A percentile compares a stretch with the other conserved stretches of the same genome.
These are phyloP conservation scores for Sylvia borin DNA, from an alignment of 2,797 vertebrate genomes.

Conservation along the genomic window DNA sequence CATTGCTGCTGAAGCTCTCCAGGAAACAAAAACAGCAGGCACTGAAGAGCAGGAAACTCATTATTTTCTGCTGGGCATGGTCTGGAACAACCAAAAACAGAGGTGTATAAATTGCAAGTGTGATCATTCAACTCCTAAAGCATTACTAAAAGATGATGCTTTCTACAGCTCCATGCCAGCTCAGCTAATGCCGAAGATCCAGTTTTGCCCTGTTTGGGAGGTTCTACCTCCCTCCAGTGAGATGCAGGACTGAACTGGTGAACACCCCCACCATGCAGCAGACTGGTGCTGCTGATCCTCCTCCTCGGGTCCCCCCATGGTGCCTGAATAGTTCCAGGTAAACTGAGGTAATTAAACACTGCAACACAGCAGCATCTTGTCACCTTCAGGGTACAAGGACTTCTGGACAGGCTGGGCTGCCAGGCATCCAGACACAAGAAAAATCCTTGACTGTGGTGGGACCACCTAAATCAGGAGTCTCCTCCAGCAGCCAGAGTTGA, in stretches of 20 bases:
- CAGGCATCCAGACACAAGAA: background rate
- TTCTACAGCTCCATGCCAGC: background rate
- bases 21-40: background rate
- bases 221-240: fast-evolving
- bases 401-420: background rate
- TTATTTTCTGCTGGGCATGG: background rate
- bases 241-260: background rate
- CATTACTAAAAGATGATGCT: background rate
- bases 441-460: background rate
- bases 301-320: fast-evolving
- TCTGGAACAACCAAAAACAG: background rate
- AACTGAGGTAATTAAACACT: background rate
- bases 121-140: background rate
- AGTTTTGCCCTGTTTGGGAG: background rate
- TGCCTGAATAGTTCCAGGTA: background rate
- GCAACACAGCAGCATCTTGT: background rate
- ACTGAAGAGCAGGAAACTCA: background rate
- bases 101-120: background rate
- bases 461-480: background rate
- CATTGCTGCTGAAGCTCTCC: background rate
- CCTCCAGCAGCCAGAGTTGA: background rate
- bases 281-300: background rate
- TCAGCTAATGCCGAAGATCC: background rate
- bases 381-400: background rate
- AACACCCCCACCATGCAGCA: background rate